Evolutionary conservation across 2,797 vertebrate species (phyloP).

Genomic region (Steatocranus sp.): DNA sequence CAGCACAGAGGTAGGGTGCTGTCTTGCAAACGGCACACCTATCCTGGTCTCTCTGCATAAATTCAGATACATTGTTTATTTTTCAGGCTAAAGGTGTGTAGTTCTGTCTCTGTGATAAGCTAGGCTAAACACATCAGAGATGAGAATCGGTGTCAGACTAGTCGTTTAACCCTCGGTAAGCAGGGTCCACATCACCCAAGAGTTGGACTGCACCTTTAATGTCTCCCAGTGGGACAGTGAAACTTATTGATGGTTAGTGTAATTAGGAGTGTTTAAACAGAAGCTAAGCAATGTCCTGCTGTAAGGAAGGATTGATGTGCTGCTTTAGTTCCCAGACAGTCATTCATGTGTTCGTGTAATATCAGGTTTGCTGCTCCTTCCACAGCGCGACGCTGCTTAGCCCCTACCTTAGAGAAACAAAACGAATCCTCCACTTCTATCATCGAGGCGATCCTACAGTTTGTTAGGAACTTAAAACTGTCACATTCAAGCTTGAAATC

Average conservation of each 20-base stretch:
- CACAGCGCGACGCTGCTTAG: neutral
- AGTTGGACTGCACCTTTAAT: neutral
- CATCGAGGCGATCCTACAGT: neutral
- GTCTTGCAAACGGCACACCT: rapidly evolving
- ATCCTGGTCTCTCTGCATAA: neutral
- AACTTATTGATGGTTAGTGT: neutral
- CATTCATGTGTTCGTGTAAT: neutral
- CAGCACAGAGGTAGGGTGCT: neutral
- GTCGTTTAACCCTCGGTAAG: neutral
- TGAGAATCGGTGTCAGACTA: neutral
- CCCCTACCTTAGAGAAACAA: rapidly evolving
- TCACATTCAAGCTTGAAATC: neutral
- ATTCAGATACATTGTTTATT: rapidly evolving
- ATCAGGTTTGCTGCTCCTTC: neutral
- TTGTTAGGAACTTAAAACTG: rapidly evolving
- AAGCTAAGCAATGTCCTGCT: neutral
- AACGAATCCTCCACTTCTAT: neutral
- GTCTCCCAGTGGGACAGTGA: neutral
- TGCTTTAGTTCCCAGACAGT: neutral
- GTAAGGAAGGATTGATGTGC: neutral
- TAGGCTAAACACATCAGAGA: neutral
- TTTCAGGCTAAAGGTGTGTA: neutral
- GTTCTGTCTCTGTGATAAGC: neutral
- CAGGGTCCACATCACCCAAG: neutral
- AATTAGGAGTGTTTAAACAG: neutral